These are phyloP conservation scores for Helogale parvula DNA, from an alignment of 2,113 vertebrate species.

Conservation along the genomic window DNA sequence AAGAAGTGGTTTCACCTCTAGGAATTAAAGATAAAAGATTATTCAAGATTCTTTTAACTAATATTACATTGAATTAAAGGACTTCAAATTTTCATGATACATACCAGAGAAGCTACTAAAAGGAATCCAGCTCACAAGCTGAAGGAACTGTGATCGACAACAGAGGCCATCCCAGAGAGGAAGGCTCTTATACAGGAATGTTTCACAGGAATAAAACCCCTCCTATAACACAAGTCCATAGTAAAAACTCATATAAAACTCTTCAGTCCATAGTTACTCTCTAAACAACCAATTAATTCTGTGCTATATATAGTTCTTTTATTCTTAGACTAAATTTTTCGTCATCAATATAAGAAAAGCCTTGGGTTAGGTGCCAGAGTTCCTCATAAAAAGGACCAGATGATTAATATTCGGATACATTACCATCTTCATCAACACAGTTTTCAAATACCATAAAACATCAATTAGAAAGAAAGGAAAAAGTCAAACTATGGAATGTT, in stretches of 20 bases:
- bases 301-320: neutral
- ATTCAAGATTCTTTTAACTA: conserved; percentile 43
- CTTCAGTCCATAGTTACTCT: neutral
- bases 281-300: conserved; percentile 27
- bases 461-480: conserved; percentile 1
- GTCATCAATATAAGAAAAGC: conserved; percentile 16
- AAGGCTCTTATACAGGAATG: conserved; percentile 93
- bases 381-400: conserved; percentile 41
- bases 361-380: neutral
- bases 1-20: conserved; percentile 89
- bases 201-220: conserved; percentile 92
- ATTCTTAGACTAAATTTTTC: conserved; percentile 31
- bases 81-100: conserved; percentile 50
- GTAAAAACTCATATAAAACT: conserved; percentile 40
- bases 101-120: conserved; percentile 89
- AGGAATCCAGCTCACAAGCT: conserved; percentile 91
- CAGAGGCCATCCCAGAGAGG: conserved; percentile 92
- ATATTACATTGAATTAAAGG: conserved; percentile 38
- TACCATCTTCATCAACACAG: conserved; percentile 25
- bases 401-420: conserved; percentile 2
- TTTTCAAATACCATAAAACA: conserved; percentile 40
- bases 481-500: neutral
- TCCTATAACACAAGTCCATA: conserved; percentile 86
- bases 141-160: conserved; percentile 89
- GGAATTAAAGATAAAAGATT: conserved; percentile 68